Conservation (phyloP, 2,888 invertebrate genomes). For the Meganola albula region DNA sequence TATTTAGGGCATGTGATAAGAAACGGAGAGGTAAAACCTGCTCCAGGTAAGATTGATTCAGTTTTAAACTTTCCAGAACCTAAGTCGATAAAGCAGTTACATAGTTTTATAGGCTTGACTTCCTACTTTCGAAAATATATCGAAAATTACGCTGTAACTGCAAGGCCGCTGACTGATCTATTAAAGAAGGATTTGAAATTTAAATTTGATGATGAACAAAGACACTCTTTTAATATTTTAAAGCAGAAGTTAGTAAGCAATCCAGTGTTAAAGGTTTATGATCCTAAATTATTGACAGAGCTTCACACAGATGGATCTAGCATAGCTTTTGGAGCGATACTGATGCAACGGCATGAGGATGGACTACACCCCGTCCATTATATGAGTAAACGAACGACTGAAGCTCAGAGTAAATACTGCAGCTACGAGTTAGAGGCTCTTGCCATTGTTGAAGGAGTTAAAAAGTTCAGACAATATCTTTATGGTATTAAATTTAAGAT, state of each 20-base stretch:
- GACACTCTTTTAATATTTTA: background rate
- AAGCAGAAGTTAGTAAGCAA: background rate
- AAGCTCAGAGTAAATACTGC: conserved; percentile 2
- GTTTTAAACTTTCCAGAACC: background rate
- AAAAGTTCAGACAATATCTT: conserved; percentile 3
- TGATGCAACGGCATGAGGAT: too few species aligned
- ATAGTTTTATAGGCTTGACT: background rate
- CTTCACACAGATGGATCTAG: background rate
- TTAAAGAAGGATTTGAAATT: background rate
- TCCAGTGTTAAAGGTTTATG: background rate
- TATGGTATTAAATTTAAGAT: background rate
- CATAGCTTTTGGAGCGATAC: background rate
- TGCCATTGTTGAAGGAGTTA: conserved; percentile 4
- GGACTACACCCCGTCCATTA: conserved; percentile 4
- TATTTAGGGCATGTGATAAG: background rate
- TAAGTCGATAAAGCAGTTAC: background rate
- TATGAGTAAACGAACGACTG: conserved; percentile 4
- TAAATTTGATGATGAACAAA: background rate
- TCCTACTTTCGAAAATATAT: too few species aligned
- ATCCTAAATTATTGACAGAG: background rate
- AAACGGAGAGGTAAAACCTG: background rate
- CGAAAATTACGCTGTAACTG: background rate
- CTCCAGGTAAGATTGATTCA: background rate
- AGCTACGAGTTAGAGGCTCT: conserved; percentile 5
- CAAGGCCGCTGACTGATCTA: background rate